Evolutionary conservation across 1,140 invertebrate genomes (phyloP).

Genomic region (Ridgeia piscesae): DNA sequence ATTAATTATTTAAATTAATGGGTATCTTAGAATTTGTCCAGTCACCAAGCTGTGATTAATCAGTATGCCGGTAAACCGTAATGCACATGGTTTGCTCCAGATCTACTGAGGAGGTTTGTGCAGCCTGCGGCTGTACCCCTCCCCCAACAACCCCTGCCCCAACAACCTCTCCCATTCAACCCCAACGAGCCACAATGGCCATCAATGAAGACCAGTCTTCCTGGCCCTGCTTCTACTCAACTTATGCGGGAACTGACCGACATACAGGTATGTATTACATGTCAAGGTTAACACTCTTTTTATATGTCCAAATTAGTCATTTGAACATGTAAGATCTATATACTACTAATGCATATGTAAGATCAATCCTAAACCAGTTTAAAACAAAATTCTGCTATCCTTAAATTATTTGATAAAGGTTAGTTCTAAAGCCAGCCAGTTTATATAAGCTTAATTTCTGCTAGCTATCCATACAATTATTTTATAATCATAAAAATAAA

Average conservation of each 20-base stretch:
- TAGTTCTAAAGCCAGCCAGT: too few species aligned
- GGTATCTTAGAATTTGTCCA: too few species aligned
- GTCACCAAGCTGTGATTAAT: not conserved
- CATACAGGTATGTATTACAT: conserved; percentile 43
- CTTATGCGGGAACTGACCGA: conserved; percentile 65
- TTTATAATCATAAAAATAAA: too few species aligned
- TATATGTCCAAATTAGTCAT: not conserved
- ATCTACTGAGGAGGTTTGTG: not conserved
- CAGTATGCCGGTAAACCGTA: not conserved
- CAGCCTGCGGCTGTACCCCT: not conserved
- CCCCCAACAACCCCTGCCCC: not conserved
- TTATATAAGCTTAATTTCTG: too few species aligned
- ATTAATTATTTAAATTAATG: too few species aligned
- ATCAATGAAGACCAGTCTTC: conserved; percentile 67
- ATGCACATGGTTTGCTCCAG: not conserved
- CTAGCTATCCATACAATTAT: too few species aligned
- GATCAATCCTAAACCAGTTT: too few species aligned
- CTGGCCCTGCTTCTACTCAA: conserved; percentile 70
- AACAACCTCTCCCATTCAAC: not conserved
- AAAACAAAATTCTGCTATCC: too few species aligned
- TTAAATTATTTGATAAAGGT: too few species aligned
- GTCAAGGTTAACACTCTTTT: not conserved
- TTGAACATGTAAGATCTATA: not conserved
- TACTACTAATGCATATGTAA: too few species aligned
- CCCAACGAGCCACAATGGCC: conserved; percentile 67